These are phyloP conservation scores for Coleophora deauratella DNA, from an alignment of 2,888 invertebrate species.

Conservation along the genomic window DNA sequence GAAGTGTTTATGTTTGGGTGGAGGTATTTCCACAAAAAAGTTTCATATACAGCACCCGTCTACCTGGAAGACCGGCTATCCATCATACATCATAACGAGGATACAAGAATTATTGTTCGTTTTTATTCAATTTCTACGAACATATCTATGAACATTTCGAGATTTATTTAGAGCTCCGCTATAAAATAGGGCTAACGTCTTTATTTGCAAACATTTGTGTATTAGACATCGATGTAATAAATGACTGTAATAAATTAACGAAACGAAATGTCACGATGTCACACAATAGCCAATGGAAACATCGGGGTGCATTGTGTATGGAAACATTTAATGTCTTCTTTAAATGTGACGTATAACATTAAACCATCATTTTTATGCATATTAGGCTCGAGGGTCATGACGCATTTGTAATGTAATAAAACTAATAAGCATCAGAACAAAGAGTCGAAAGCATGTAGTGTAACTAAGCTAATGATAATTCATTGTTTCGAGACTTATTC, in stretches of 20 bases:
- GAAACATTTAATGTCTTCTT: slow-evolving; percentile 8
- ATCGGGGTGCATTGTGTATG: slow-evolving; percentile 17
- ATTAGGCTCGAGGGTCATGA: slow-evolving; percentile 11
- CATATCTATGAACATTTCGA: slow-evolving; percentile 18
- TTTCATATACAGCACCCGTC: slow-evolving; percentile 43
- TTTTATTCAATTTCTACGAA: slow-evolving; percentile 35
- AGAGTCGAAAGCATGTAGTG: slow-evolving; percentile 21
- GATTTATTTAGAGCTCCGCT: slow-evolving; percentile 31
- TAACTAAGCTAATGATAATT: slow-evolving; percentile 4
- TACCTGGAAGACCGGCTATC: slow-evolving; percentile 59
- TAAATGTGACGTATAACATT: slow-evolving; percentile 8
- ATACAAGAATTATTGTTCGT: slow-evolving; percentile 35
- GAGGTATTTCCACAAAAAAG: slow-evolving; percentile 39
- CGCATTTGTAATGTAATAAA: slow-evolving; percentile 21
- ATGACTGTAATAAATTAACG: slow-evolving; percentile 25
- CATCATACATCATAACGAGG: slow-evolving; percentile 63
- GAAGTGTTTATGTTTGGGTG: slow-evolving; percentile 66
- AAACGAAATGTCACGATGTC: slow-evolving; percentile 13
- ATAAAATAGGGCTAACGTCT: slow-evolving; percentile 46
- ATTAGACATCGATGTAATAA: slow-evolving; percentile 17
- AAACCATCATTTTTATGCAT: slow-evolving; percentile 23
- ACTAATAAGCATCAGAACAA: slow-evolving; percentile 24
- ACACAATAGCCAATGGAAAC: slow-evolving; percentile 24
- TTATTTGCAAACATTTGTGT: slow-evolving; percentile 65
- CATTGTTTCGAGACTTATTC: slow-evolving; percentile 18